Base-by-base conservation (phyloP, 2,113 vertebrate genomes). In the Anhinga rufa region DNA sequence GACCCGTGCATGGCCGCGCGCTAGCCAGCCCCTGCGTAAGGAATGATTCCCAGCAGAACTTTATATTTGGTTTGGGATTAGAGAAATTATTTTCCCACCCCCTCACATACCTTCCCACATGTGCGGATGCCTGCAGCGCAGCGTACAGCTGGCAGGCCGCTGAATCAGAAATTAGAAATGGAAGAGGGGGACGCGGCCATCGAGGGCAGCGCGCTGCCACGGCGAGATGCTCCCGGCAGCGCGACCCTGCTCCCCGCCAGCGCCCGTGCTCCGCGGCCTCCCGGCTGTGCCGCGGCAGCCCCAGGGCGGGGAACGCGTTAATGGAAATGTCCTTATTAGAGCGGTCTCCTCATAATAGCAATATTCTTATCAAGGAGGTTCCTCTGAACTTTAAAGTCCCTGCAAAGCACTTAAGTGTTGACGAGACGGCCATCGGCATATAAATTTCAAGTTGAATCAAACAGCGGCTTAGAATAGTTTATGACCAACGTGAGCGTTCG, bases 1-100 rank as follows among this genome's bases (percentile, higher is more conserved):
- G n/a, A 17, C n/a, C 36, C 7, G 32, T 2, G 52, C 31, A 4
- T 0, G 3, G 3, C 25, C 8, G 4, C 11, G 29, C 3, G 1
- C 22, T 14, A 7, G 7, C 29, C 58, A 29, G 58, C n/a, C 17
- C 2, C 26, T 4, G 32, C 36, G 2, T 38, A 17, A 7, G 12
- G 14, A 55, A 49, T 0, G 8, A 16, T 15, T 71, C 84, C 86
- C 92, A 91, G 69, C 64, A 38, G 21, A 10, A 29, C 51, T 36
- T 13, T 2, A 2, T 13, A 5, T 17, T 54, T 19, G 42, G 7
- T 0, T 1, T 26, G 81, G 79, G 69, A 60, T 46, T 1, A 42
- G 9, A 17, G 68, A 20, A n/a, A 4, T 15, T 13, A 18, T 7
- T 36, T 24, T 24, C 66, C 60, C 38, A 31, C 31, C 38, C 28